Conservation (phyloP, 2,888 invertebrate species). For the Tenthredo distinguenda region DNA sequence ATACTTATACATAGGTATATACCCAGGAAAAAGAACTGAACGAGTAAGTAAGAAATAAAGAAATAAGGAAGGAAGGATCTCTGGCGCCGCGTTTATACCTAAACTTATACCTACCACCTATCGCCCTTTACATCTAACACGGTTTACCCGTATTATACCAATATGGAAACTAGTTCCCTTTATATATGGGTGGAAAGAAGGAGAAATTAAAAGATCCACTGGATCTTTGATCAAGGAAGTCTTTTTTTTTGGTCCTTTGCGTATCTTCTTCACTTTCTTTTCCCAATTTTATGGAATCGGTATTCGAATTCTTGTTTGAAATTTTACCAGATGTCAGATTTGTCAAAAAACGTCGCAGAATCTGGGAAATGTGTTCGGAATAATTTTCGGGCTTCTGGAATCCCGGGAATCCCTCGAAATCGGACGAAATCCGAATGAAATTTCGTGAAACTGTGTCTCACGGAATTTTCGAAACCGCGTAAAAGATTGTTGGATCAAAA, state of each 20-base stretch:
- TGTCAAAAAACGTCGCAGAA: no score
- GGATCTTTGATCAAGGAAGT: no score
- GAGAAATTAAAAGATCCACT: neutral
- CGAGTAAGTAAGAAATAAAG: neutral
- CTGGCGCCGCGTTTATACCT: neutral
- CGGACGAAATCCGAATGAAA: neutral
- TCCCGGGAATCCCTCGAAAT: no score
- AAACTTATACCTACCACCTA: neutral
- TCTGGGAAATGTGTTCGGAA: no score
- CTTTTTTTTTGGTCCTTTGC: no score
- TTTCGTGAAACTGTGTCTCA: no score
- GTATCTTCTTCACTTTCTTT: no score
- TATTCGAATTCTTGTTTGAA: no score
- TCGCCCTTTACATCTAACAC: conserved; percentile 25
- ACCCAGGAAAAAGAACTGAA: neutral
- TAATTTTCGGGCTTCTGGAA: no score
- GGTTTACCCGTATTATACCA: neutral
- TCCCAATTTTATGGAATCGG: no score
- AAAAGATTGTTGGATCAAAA: neutral
- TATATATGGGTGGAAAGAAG: neutral
- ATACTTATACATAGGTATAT: neutral
- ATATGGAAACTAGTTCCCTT: conserved; percentile 21
- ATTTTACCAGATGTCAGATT: no score
- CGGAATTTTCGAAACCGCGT: no score
- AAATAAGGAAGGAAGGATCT: neutral